Conservation (phyloP, 2,888 invertebrate species). For the Pseudeuparius sepicola region DNA sequence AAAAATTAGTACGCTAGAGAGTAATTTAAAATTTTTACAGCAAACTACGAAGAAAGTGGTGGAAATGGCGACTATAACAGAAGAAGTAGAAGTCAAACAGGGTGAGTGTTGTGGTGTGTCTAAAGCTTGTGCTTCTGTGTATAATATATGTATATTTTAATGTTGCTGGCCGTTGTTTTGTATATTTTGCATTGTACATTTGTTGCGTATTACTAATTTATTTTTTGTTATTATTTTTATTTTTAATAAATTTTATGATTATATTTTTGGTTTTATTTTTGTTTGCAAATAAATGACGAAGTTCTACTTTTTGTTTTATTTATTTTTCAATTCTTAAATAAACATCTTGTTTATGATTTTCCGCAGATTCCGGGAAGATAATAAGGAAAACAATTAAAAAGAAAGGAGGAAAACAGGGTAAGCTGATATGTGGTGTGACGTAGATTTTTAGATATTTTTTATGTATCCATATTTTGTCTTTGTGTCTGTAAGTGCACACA, state of each 20-base stretch:
- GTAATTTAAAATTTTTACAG: slow-evolving; percentile 28
- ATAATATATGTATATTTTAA: slow-evolving; percentile 17
- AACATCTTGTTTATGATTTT: too few species aligned
- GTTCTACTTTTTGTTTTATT: too few species aligned
- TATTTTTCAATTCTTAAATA: too few species aligned
- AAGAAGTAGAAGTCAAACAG: slow-evolving; percentile 42
- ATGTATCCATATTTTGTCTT: too few species aligned
- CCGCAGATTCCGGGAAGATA: slow-evolving; percentile 31
- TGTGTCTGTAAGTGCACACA: too few species aligned
- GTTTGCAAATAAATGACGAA: too few species aligned
- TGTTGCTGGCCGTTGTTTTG: slow-evolving; percentile 24
- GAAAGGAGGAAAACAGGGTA: slow-evolving; percentile 34
- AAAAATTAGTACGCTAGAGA: slow-evolving; percentile 3
- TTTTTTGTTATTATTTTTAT: slow-evolving; percentile 14
- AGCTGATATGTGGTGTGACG: slow-evolving; percentile 19
- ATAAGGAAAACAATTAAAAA: slow-evolving; percentile 32
- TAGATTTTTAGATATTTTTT: too few species aligned
- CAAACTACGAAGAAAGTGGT: slow-evolving; percentile 34
- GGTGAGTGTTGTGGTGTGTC: slow-evolving; percentile 29
- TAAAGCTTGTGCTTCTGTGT: slow-evolving; percentile 23
- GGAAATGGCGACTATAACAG: slow-evolving; percentile 39
- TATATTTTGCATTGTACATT: too few species aligned
- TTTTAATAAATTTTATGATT: slow-evolving; percentile 5
- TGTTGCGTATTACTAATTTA: too few species aligned
- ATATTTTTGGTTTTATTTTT: slow-evolving; percentile 6